These are phyloP conservation scores for Hydrolagus affinis DNA, from an alignment of 2,113 vertebrate genomes.

Conservation along the genomic window DNA sequence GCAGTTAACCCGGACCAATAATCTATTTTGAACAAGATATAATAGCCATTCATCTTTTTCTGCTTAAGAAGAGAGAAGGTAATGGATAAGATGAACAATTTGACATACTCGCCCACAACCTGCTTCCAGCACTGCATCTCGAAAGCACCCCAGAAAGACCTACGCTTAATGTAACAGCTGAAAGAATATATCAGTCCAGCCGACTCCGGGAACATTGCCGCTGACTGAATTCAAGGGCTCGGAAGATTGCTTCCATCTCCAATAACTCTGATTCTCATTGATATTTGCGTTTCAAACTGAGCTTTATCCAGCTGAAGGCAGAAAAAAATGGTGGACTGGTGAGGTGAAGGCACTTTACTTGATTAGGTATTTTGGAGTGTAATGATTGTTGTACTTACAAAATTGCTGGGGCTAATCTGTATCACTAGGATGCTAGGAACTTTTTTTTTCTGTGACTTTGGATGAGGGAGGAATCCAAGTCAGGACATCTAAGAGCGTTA, in stretches of 20 bases:
- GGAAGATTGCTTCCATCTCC: neutral
- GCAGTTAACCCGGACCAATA: neutral
- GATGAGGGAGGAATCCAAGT: too few species aligned
- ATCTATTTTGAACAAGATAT: neutral
- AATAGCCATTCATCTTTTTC: neutral
- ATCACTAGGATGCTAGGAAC: too few species aligned
- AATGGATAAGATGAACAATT: constrained; percentile 1
- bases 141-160: neutral
- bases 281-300: neutral
- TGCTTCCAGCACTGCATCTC: neutral
- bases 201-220: neutral
- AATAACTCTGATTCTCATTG: constrained; percentile 1
- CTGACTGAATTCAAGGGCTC: neutral
- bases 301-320: neutral
- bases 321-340: neutral
- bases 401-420: too few species aligned
- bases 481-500: too few species aligned
- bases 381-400: too few species aligned
- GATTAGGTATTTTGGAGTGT: too few species aligned
- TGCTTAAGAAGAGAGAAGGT: neutral
- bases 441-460: too few species aligned
- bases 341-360: neutral
- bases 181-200: neutral
- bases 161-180: neutral
- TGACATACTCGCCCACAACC: neutral